Evolutionary conservation across 37 sponge, comb jelly and placozoan species (phyloP), one percentile per base, ranked within the genome.

Genomic region (Theonella swinhoei): DNA sequence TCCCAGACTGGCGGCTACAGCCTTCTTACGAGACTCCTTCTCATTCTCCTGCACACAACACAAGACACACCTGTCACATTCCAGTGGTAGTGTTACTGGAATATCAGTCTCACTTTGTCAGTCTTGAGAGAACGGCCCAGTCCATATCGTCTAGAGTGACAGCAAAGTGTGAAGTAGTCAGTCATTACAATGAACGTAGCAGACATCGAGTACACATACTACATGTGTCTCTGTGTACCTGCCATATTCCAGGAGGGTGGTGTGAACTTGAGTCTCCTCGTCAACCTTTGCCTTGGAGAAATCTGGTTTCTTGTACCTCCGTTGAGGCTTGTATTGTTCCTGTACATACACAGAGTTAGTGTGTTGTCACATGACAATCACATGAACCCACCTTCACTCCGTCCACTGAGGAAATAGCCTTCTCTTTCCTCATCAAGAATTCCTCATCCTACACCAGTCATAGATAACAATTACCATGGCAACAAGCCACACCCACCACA

Each of bases 181-280:
- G n/a, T n/a, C n/a, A n/a, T n/a, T n/a, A n/a, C n/a, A n/a, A n/a
- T n/a, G n/a, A n/a, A n/a, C n/a, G n/a, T n/a, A n/a, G n/a, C n/a
- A n/a, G n/a, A n/a, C n/a, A n/a, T n/a, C n/a, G n/a, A n/a, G n/a
- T n/a, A n/a, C n/a, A n/a, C 7, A 47, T 47, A 47, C 54, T 47
- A 47, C 54, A 47, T 47, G 54, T 47, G 14, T 47, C 14, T 7
- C 11, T 47, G 54, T 47, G 14, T 39, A 90, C 95, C 93, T 76
- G 33, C 96, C 96, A 81, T 95, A 95, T 64, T 95, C 96, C 75
- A 95, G 85, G 39, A 95, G 90, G 1, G 96, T 95, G 43, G 88
- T 82, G 71, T 85, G 83, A 38, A 95, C 81, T 43, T 80, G 88
- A 11, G 80, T 92, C 88, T 92, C 94, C 64, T 95, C 96, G 67